phyloP scores from a whole-genome alignment of 2,113 vertebrate species.

The Percina caprodes region DNA sequence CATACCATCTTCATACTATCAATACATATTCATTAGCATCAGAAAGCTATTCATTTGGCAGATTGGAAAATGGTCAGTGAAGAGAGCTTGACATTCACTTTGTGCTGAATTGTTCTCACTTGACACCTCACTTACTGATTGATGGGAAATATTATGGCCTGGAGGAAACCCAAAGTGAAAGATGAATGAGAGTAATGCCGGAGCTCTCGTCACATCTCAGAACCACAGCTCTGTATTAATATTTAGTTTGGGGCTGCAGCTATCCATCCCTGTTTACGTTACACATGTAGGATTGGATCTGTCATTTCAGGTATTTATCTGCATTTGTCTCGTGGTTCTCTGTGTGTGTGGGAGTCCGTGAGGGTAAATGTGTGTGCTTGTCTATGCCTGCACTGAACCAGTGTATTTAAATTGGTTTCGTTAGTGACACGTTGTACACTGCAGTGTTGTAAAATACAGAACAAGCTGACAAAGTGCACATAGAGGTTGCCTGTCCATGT shows the following conservation, averaged over 20 bases:
- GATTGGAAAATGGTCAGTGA: constrained; percentile 71
- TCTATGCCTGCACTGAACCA: constrained; percentile 5
- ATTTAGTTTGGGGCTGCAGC: constrained; percentile 78
- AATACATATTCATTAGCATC: constrained; percentile 87
- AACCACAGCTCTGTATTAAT: constrained; percentile 85
- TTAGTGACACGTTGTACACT: background rate
- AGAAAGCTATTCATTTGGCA: constrained; percentile 87
- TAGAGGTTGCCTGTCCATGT: background rate
- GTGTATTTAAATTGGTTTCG: constrained; percentile 37
- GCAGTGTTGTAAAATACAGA: background rate
- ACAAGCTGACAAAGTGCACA: background rate
- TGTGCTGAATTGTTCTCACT: constrained; percentile 79
- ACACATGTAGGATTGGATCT: constrained; percentile 82
- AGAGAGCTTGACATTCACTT: constrained; percentile 79
- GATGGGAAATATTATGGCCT: constrained; percentile 83
- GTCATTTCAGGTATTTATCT: constrained; percentile 82
- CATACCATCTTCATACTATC: constrained; percentile 80
- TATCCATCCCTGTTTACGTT: constrained; percentile 82
- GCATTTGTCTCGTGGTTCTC: constrained; percentile 80
- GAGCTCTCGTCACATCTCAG: constrained; percentile 79
- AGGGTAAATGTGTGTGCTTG: background rate
- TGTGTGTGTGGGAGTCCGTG: constrained; percentile 9
- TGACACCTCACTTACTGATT: constrained; percentile 83
- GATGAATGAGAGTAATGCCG: constrained; percentile 81
- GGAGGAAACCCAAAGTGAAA: constrained; percentile 82